Conservation (phyloP, 1,140 invertebrate genomes). For the Cyclina sinensis region DNA sequence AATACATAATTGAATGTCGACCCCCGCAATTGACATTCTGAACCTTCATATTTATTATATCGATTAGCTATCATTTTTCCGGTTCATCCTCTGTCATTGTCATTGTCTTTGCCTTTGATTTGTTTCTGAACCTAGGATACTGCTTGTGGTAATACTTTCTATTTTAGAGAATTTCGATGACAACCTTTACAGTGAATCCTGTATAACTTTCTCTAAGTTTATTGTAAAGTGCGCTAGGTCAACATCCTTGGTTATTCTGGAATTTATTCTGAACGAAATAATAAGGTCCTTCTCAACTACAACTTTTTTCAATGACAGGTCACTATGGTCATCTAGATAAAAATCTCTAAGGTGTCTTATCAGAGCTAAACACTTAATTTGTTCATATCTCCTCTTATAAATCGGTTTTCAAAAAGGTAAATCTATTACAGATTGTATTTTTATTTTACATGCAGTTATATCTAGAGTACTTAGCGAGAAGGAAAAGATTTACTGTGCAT, state of each 20-base stretch:
- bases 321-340: neutral
- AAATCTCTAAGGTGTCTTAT: neutral
- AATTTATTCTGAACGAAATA: neutral
- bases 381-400: neutral
- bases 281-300: neutral
- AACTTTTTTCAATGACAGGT: neutral
- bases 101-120: neutral
- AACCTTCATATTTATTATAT: conserved; percentile 17
- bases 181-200: neutral
- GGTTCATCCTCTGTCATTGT: neutral
- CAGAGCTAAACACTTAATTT: neutral
- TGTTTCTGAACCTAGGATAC: neutral
- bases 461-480: too few relatives aligned
- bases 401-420: too few relatives aligned
- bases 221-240: conserved; percentile 10
- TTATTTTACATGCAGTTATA: too few relatives aligned
- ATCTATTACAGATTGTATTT: too few relatives aligned
- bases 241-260: neutral
- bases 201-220: conserved; percentile 20
- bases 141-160: conserved; percentile 27
- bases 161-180: neutral
- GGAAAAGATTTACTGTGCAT: too few relatives aligned
- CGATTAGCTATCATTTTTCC: conserved; percentile 12
- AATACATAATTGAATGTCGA: conserved; percentile 14
- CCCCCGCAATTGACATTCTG: conserved; percentile 10